Evolutionary conservation across 2,888 invertebrate genomes (phyloP).

Genomic region (Siphonodentalium dalli): DNA sequence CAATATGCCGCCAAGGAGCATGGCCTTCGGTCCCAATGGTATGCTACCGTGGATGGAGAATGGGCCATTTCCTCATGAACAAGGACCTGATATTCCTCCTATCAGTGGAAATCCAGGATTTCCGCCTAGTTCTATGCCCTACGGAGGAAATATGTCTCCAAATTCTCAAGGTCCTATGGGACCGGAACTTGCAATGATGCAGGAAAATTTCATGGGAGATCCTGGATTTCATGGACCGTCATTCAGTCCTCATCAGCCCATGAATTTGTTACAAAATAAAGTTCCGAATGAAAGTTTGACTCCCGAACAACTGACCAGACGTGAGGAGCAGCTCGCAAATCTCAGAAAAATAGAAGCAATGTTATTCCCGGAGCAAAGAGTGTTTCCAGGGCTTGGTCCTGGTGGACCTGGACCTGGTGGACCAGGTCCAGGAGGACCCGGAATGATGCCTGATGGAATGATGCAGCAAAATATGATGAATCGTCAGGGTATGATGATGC

Average conservation of each 20-base stretch:
- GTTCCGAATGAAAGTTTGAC: conserved; percentile 82
- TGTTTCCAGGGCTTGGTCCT: conserved; percentile 34
- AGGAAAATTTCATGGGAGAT: conserved; percentile 40
- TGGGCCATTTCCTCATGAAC: too few relatives aligned
- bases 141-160: conserved; percentile 5
- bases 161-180: conserved; percentile 65
- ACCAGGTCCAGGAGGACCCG: conserved; percentile 35
- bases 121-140: too few relatives aligned
- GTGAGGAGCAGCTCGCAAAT: conserved; percentile 91
- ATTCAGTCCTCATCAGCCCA: conserved; percentile 28
- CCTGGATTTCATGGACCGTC: too few relatives aligned
- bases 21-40: too few relatives aligned
- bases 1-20: too few relatives aligned
- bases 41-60: too few relatives aligned
- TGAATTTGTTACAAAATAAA: conserved; percentile 57
- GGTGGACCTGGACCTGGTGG: conserved; percentile 33
- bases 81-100: too few relatives aligned
- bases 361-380: conserved; percentile 78
- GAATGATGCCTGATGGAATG: conserved; percentile 46
- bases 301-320: conserved; percentile 91
- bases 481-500: conserved; percentile 22
- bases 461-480: conserved; percentile 40
- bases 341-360: conserved; percentile 91
- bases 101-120: too few relatives aligned
- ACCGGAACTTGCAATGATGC: conserved; percentile 35